Evolutionary conservation across 2,113 vertebrate genomes (phyloP).

Genomic region (Mesocricetus auratus): DNA sequence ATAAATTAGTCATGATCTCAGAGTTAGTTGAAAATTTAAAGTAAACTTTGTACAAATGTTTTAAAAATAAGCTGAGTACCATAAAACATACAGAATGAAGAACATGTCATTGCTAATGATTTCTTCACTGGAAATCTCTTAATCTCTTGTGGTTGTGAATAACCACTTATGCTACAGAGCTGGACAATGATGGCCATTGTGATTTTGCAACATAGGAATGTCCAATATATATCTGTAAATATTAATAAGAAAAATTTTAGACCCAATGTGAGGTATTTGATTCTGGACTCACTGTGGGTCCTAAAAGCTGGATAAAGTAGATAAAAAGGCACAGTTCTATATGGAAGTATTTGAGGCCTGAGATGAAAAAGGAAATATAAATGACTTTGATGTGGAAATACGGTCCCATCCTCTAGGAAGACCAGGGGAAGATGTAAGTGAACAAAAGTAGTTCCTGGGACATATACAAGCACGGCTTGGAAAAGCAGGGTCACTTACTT

Average conservation of each 20-base stretch:
- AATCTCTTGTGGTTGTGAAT: background rate
- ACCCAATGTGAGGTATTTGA: background rate
- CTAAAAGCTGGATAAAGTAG: background rate
- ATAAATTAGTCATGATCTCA: background rate
- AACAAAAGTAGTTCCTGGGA: background rate
- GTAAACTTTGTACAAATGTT: background rate
- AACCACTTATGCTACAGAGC: background rate
- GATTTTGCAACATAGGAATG: background rate
- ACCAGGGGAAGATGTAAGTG: background rate
- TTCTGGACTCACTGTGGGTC: background rate
- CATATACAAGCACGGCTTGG: background rate
- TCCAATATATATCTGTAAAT: background rate
- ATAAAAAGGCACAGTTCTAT: background rate
- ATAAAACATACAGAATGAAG: background rate
- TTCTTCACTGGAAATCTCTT: background rate
- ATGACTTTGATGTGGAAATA: background rate
- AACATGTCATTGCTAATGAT: background rate
- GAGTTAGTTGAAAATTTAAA: background rate
- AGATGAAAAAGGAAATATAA: background rate
- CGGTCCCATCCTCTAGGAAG: background rate
- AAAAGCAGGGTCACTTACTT: background rate
- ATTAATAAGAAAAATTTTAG: background rate
- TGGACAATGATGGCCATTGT: too few species aligned
- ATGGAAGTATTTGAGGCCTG: background rate
- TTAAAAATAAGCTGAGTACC: background rate